Conservation (phyloP, 2,888 invertebrate genomes). For the Drosophila borborema region DNA sequence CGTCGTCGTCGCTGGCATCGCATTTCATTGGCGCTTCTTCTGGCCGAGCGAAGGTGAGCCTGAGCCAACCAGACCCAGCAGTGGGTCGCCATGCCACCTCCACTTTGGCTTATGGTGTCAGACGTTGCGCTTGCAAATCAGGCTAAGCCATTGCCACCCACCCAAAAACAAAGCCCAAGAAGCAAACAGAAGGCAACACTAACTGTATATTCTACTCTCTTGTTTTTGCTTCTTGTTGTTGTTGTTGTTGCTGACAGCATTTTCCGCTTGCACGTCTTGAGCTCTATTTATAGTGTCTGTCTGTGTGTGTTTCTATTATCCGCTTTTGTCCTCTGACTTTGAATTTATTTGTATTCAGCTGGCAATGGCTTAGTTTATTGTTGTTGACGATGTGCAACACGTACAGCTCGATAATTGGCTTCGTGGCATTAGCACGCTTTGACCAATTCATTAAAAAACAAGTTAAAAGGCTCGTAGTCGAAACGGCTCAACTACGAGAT, state of each 20-base stretch:
- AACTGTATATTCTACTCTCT: conserved; percentile 6
- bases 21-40: conserved; percentile 59
- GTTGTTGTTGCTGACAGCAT: no score
- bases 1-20: conserved; percentile 60
- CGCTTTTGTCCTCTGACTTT: conserved; percentile 60
- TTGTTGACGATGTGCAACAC: conserved; percentile 13
- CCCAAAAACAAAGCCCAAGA: conserved; percentile 3
- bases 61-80: conserved; percentile 8
- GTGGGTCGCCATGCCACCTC: conserved; percentile 18
- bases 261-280: conserved; percentile 32
- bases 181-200: conserved; percentile 3
- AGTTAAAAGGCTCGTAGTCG: no score
- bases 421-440: conserved; percentile 1
- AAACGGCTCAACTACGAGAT: no score
- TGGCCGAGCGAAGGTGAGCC: conserved; percentile 53
- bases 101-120: conserved; percentile 4
- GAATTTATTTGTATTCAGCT: conserved; percentile 61
- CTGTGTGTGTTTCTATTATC: conserved; percentile 24
- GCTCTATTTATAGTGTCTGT: conserved; percentile 6
- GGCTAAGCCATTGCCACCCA: conserved; percentile 38
- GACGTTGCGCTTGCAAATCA: conserved; percentile 26
- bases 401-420: background rate
- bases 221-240: conserved; percentile 25
- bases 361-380: conserved; percentile 53
- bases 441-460: background rate